Evolutionary conservation across 2,888 invertebrate species (phyloP).

Genomic region (Euplagia quadripunctaria): DNA sequence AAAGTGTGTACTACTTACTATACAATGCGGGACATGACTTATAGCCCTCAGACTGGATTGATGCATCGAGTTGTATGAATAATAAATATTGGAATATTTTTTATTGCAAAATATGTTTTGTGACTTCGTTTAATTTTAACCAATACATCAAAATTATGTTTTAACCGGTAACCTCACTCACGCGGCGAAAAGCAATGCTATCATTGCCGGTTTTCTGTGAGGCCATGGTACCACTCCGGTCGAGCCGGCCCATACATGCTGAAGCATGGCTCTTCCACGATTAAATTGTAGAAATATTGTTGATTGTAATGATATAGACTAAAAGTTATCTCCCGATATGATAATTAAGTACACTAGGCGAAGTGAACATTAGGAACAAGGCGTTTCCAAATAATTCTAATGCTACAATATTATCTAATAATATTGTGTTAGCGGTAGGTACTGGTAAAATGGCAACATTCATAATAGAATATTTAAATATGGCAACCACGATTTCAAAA

Average conservation of each 20-base stretch:
- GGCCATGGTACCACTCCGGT: too few species aligned
- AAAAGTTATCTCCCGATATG: conserved; percentile 32
- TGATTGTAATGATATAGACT: neutral
- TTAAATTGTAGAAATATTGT: neutral
- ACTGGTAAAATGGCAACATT: conserved; percentile 43
- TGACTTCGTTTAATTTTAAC: too few species aligned
- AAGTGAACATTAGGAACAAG: conserved; percentile 62
- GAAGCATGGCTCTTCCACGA: too few species aligned
- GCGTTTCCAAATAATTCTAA: conserved; percentile 70
- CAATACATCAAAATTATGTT: neutral
- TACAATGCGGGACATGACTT: conserved; percentile 27
- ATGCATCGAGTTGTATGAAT: neutral
- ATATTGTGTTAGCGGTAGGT: conserved; percentile 40
- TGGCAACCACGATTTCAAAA: neutral
- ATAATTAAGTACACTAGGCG: conserved; percentile 41
- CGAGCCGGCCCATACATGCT: too few species aligned
- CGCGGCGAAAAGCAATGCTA: too few species aligned
- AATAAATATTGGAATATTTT: neutral
- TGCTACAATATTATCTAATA: conserved; percentile 54
- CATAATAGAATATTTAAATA: neutral
- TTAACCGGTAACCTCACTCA: too few species aligned
- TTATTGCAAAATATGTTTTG: neutral
- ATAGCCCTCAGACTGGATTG: neutral
- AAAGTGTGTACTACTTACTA: conserved; percentile 52
- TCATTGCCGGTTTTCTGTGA: too few species aligned